Percentiles rank a stretch among this genome's conserved stretches.
These are phyloP conservation scores for Pseudomyrmex gracilis DNA, from an alignment of 1,140 invertebrate genomes.

Conservation along the genomic window DNA sequence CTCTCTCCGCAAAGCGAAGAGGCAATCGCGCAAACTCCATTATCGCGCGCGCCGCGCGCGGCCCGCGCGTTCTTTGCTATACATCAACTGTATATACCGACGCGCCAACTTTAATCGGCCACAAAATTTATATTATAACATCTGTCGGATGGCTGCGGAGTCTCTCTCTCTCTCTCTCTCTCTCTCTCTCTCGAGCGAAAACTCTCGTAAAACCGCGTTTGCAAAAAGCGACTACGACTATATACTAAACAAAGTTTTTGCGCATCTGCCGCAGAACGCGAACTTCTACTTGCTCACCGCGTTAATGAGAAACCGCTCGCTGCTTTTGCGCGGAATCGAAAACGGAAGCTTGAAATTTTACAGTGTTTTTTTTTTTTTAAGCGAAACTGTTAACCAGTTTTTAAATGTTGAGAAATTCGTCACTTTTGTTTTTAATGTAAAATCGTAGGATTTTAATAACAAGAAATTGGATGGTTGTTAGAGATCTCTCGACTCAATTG, in stretches of 20 bases:
- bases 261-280: background rate
- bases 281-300: background rate
- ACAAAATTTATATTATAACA: slow-evolving; percentile 60
- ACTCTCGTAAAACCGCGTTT: slow-evolving; percentile 33
- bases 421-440: no score
- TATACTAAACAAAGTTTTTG: slow-evolving; percentile 34
- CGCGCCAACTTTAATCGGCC: slow-evolving; percentile 49
- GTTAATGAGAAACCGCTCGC: slow-evolving; percentile 20
- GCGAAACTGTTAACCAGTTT: no score
- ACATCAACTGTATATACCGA: slow-evolving; percentile 7
- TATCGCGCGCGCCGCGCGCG: slow-evolving; percentile 25
- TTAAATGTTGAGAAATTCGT: no score
- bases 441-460: no score
- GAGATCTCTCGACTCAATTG: background rate
- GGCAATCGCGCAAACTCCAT: slow-evolving; percentile 59
- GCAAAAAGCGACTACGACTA: slow-evolving; percentile 11
- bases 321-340: background rate
- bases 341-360: no score
- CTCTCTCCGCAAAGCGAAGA: slow-evolving; percentile 29
- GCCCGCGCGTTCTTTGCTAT: background rate
- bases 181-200: slow-evolving; percentile 8
- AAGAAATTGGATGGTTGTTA: no score
- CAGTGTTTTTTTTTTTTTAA: no score
- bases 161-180: slow-evolving; percentile 9
- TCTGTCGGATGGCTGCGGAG: slow-evolving; percentile 8